Evolutionary conservation across 2,113 vertebrate species (phyloP), one percentile per base, ranked within the genome.

Genomic region (Limanda limanda): DNA sequence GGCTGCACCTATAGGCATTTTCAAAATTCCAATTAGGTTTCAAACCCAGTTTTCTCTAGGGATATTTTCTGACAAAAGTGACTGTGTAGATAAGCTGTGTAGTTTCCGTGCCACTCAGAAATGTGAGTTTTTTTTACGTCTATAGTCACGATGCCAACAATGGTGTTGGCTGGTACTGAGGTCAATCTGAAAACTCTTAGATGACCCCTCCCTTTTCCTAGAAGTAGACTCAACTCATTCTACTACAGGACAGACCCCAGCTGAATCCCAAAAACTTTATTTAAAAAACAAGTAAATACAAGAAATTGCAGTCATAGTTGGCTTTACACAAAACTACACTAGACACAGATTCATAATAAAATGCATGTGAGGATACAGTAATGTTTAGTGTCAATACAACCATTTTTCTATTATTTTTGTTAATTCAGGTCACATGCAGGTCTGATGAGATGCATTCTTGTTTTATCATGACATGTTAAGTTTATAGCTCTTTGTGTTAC

Each of bases 221-320:
- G 42, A 21, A 13, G 8, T 27, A 59, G 54, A 59, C 52, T 5
- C 31, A 25, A 18, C 40, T 2, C 24, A 13, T 70, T 42, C 2
- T 27, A 40, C 13, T 13, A 67, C 14, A 14, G 18, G 7, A 66
- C 57, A 70, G 5, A 70, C 25, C 52, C 15, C 14, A 74, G 17
- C 24, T 71, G 65, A 64, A 61, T 83, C 21, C 21, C 21, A 31
- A 31, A 31, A 85, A 52, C 37, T 81, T 86, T 85, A 83, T 85
- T 89, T 74, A 64, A 72, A 31, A 69, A 57, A 60, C 80, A 71
- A 8, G 1, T 51, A 76, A 77, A 31, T n/a, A 37, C 0, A 40
- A 73, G 23, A 59, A 35, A 58, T 48, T 57, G 13, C 55, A n/a
- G 8, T 65, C 27, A 77, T 68, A 62, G 45, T 54, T 78, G 58